Evolutionary conservation across 2,888 invertebrate species (phyloP), one percentile per base, ranked within the genome.

Genomic region (Eilema depressum): DNA sequence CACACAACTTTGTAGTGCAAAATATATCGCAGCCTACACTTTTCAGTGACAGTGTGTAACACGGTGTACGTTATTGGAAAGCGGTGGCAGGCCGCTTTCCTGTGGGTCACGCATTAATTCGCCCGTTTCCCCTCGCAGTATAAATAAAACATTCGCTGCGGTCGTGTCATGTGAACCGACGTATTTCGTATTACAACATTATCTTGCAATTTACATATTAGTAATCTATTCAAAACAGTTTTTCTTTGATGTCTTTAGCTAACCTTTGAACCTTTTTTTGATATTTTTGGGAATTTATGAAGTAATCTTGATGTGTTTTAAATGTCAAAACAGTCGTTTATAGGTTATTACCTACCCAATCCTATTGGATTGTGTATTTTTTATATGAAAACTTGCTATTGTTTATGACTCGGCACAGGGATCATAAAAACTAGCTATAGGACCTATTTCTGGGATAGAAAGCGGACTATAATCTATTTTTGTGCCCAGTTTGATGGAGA

Each of bases 151-250:
- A 92, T 89, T 78, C 70, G 78, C 75, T 79, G 74, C 77, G 75
- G 66, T 78, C 77, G 78, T 83, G 86, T 87, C 88, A 88, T 81
- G 82, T 83, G 81, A 83, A 83, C 82, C 84, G 84, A 82, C 84
- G 81, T 87, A 89, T 88, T 88, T 85, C 84, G 85, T 86, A 87
- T 86, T 88, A 88, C 85, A 86, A 90, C 88, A 89, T 92, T 89
- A 92, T 92, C 91, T 83, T 83, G 81, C 84, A 89, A 93, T 93
- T 93, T 92, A 90, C 94, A 93, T 93, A 88, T 80, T 57, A 84
- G 82, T 91, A 88, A 91, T 91, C 87, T 91, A 90, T 90, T 90
- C 89, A 87, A 87, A 88, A 76, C 70, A 71, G 71, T 81, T 84
- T 89, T 88, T 86, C 90, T 93, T 93, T 93, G 93, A 93, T 91